These are phyloP conservation scores for Drosophila sp. DNA, from an alignment of 1,140 invertebrate species.

Conservation along the genomic window DNA sequence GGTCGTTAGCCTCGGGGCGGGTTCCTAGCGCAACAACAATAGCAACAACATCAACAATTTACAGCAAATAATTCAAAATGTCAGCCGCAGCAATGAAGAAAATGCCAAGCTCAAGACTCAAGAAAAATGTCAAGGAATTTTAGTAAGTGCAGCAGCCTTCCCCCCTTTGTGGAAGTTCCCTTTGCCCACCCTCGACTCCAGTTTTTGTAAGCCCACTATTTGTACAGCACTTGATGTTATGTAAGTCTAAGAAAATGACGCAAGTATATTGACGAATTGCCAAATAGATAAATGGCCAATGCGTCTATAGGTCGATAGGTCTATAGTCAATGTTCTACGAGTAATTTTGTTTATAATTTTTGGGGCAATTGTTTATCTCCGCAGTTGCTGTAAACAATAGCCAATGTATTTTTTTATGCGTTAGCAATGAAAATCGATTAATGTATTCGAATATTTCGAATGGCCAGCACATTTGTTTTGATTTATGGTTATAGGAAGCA, in stretches of 20 bases:
- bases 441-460: slow-evolving; percentile 48
- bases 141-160: slow-evolving; percentile 32
- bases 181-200: neutral
- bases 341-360: slow-evolving; percentile 56
- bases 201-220: neutral
- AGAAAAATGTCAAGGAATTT: slow-evolving; percentile 60
- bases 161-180: neutral
- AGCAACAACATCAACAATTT: slow-evolving; percentile 34
- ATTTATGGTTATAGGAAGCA: slow-evolving; percentile 60
- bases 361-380: slow-evolving; percentile 55
- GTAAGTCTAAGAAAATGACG: slow-evolving; percentile 25
- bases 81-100: slow-evolving; percentile 68
- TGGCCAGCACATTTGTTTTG: slow-evolving; percentile 56
- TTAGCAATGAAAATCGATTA: slow-evolving; percentile 68
- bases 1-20: slow-evolving; percentile 64
- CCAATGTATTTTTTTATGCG: slow-evolving; percentile 64
- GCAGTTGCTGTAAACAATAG: slow-evolving; percentile 49
- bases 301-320: too few species aligned
- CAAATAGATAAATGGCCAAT: slow-evolving; percentile 1
- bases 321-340: neutral
- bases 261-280: slow-evolving; percentile 30
- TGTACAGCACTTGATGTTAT: slow-evolving; percentile 26
- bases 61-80: slow-evolving; percentile 78
- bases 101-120: slow-evolving; percentile 45
- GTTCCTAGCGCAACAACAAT: slow-evolving; percentile 38